Base-by-base conservation (phyloP, 2,888 invertebrate species). In the Lasioglossum malachurum region DNA sequence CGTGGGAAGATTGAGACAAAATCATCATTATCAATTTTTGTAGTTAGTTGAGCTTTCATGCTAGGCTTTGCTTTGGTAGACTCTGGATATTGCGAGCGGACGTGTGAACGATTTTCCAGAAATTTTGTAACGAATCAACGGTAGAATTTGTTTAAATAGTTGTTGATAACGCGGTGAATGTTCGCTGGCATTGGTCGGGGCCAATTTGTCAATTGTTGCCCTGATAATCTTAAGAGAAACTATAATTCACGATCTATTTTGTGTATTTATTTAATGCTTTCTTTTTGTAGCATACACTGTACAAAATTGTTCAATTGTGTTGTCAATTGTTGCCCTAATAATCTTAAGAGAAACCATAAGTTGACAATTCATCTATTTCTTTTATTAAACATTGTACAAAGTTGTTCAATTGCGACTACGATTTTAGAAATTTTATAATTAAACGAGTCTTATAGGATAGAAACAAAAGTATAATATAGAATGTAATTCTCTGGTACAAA, bases 101-200 rank as follows among this genome's bases (percentile, higher is more conserved):
- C 53, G 41, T 46, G 57, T 41, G 46, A 74, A 44, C 38, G 19
- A 44, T 76, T 57, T 73, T 27, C 38, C 35, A 57, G 64, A 7
- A 38, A 46, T 35, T 44, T n/a, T 44, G n/a, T 75, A 38, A 79
- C 64, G 44, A 57, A 73, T 73, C 76, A 53, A 77, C 77, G 83
- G 44, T 74, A 38, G 53, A 74, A 73, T 27, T 35, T 31, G 35
- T 60, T 77, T 12, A 10, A 73, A 57, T 46, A 38, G 49, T 27
- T 60, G 27, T 46, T 38, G 38, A 14, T 44, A 3, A 53, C 4
- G 14, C n/a, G 41, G 41, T 0, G 38, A 71, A 16, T 31, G 5
- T 71, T 41, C 41, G n/a, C n/a, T 71, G 71, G 71, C 14, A 38
- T 71, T 38, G 38, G 1, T 38, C 38, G 19, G 5, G 23, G 69